Base-by-base conservation (phyloP, 2,888 invertebrate genomes). In the Artemia sinica region DNA sequence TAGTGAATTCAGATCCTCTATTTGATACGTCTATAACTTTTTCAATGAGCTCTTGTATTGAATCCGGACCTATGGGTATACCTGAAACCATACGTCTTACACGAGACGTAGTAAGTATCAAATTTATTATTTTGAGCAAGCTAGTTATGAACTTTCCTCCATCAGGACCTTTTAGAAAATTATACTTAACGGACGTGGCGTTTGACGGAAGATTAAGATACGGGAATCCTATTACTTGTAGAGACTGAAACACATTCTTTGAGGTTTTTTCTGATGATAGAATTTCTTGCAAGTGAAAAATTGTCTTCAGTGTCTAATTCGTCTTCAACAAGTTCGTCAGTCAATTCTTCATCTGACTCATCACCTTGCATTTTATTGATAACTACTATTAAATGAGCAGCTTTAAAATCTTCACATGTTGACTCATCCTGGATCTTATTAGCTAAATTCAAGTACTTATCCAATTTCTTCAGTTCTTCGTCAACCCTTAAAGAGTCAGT, bases 221-320 rank as follows among this genome's bases (percentile, higher is more conserved):
- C 8, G 58, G 58, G 58, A 58, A 58, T 58, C 58, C 58, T 14
- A 58, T 18, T 58, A 8, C 58, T 18, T 58, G n/a, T 14, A 58
- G n/a, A 8, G 58, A 58, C 58, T 58, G 58, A 18, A 58, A 58
- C n/a, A 18, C 58, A 58, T 18, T 58, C n/a, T 18, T 58, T 58
- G n/a, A 58, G 58, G 41, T 41, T 41, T 18, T 58, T 58, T 58
- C 58, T 58, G 8, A 58, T 58, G 8, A 58, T 58, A 8, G 1
- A n/a, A 10, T 58, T 58, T 10, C 58, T 58, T 18, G 8, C 18
- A n/a, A 18, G n/a, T n/a, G 10, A n/a, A 58, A 18, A 58, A 14
- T 58, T 18, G 58, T 14, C 58, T 10, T 58, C 58, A 58, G 8
- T 14, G 8, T 58, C 58, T 18, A n/a, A 9, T 18, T 58, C 58